A percentile compares a stretch with the other conserved stretches of the same genome.
phyloP scores from a whole-genome alignment of 1,140 invertebrate species.

The Aleiodes sp. region DNA sequence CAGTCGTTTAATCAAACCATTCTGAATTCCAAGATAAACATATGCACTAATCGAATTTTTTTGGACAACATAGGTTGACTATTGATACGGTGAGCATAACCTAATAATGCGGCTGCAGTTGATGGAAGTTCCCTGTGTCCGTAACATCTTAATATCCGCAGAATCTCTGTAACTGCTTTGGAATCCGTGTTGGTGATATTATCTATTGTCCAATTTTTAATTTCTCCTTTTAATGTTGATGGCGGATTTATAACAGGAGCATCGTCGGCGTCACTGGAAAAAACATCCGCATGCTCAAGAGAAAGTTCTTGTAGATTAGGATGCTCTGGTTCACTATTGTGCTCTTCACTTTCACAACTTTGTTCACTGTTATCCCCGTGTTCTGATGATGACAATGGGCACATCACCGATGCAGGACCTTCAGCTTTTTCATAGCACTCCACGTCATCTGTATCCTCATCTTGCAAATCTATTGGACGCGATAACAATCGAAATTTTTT shows the following conservation, averaged over 20 bases:
- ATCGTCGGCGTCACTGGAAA: not conserved
- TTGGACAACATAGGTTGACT: not conserved
- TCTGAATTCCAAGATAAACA: not conserved
- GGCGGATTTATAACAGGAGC: not conserved
- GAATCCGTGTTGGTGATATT: not conserved
- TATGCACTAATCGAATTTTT: not conserved
- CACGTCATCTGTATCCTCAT: not conserved
- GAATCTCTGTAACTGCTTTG: not conserved
- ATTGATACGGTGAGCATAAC: not conserved
- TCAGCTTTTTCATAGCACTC: too few species aligned
- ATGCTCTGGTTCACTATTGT: not conserved
- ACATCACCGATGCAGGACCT: too few species aligned
- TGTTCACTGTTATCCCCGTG: not conserved
- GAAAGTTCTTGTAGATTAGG: too few species aligned
- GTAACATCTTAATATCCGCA: not conserved
- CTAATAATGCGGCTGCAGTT: not conserved
- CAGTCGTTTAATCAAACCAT: not conserved
- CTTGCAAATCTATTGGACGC: not conserved
- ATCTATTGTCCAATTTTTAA: not conserved
- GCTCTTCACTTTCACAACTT: not conserved
- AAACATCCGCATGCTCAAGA: too few species aligned
- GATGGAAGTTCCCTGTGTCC: not conserved
- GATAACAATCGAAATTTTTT: not conserved
- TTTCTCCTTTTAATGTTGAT: not conserved
- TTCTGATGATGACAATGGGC: not conserved